phyloP scores from a whole-genome alignment of 2,797 vertebrate genomes.

The Lophius americanus region DNA sequence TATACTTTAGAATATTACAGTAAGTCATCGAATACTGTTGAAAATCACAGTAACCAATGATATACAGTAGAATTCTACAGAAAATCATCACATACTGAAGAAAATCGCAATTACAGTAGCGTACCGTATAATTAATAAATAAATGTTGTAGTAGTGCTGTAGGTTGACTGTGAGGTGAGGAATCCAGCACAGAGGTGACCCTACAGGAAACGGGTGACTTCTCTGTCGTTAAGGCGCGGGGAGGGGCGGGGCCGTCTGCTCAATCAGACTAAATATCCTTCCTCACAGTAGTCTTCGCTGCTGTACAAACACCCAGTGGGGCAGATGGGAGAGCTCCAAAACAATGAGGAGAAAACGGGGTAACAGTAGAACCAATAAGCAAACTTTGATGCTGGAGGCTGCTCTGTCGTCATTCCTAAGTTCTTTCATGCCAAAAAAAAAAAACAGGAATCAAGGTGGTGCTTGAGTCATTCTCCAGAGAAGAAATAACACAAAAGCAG shows the following conservation, averaged over 20 bases:
- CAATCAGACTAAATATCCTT: conserved; percentile 84
- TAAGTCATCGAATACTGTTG: too few relatives aligned
- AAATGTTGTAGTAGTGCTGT: too few relatives aligned
- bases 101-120: too few relatives aligned
- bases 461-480: conserved; percentile 65
- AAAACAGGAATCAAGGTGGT: conserved; percentile 52
- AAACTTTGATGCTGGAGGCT: conserved; percentile 72
- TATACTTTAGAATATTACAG: too few relatives aligned
- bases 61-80: too few relatives aligned
- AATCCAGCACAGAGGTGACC: conserved; percentile 14
- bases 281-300: conserved; percentile 69
- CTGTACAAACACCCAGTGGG: conserved; percentile 68
- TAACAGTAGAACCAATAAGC: conserved; percentile 77
- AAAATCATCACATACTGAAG: too few relatives aligned
- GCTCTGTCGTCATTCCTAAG: conserved; percentile 50
- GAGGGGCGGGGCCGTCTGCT: conserved; percentile 71
- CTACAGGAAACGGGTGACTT: conserved; percentile 42
- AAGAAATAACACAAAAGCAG: conserved; percentile 46
- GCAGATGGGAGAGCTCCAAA: conserved; percentile 63
- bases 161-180: too few relatives aligned
- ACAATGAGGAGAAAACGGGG: conserved; percentile 75
- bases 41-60: too few relatives aligned
- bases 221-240: conserved; percentile 54
- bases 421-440: conserved; percentile 54
- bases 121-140: too few relatives aligned